A percentile compares a stretch with the other conserved stretches of the same genome.
Conservation (phyloP, 2,888 invertebrate genomes). For the Spisula solida region DNA sequence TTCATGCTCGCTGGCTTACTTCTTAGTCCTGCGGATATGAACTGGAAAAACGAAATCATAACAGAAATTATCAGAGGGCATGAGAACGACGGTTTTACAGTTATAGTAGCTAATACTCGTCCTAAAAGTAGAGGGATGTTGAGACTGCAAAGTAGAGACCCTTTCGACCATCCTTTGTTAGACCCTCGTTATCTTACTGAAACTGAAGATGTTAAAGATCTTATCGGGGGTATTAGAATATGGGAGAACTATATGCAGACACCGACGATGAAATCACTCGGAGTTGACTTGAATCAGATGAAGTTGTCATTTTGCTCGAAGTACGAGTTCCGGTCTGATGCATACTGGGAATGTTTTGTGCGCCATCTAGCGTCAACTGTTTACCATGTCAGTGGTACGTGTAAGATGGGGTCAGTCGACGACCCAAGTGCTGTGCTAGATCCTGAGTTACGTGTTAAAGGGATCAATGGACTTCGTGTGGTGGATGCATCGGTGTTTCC, state of each 20-base stretch:
- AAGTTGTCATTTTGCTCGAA: constrained; percentile 54
- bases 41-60: constrained; percentile 87
- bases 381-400: constrained; percentile 92
- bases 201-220: constrained; percentile 89
- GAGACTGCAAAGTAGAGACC: constrained; percentile 92
- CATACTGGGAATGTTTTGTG: constrained; percentile 67
- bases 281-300: constrained; percentile 48
- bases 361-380: constrained; percentile 52
- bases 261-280: constrained; percentile 54
- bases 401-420: constrained; percentile 90
- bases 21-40: background rate
- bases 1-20: background rate
- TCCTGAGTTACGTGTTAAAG: constrained; percentile 85
- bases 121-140: constrained; percentile 92
- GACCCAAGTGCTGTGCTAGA: constrained; percentile 90
- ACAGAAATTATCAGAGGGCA: background rate
- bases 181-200: constrained; percentile 95
- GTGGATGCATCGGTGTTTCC: constrained; percentile 56
- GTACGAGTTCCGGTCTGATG: constrained; percentile 56
- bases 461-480: constrained; percentile 59
- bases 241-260: constrained; percentile 55
- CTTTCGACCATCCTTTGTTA: constrained; percentile 93
- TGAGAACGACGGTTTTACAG: background rate
- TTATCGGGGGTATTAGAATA: constrained; percentile 51
- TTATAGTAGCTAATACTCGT: background rate